A percentile compares a stretch with the other conserved stretches of the same genome.
These are phyloP conservation scores for Heteromormyrus szaboi DNA, from an alignment of 2,797 vertebrate species.

Conservation along the genomic window DNA sequence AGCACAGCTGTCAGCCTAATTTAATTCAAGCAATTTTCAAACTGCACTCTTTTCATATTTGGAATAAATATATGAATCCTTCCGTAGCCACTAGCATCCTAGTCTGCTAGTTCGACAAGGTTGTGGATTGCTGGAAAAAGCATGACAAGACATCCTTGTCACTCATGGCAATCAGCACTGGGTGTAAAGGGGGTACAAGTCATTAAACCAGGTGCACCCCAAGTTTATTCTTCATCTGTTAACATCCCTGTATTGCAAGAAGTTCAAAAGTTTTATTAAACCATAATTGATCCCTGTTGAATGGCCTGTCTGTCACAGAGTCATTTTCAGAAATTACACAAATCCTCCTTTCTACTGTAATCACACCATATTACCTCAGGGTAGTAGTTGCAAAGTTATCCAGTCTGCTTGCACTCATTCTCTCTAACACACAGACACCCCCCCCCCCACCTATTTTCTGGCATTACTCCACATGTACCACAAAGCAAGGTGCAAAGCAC, in stretches of 20 bases:
- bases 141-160: not conserved
- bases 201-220: not conserved
- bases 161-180: not conserved
- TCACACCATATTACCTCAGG: not conserved
- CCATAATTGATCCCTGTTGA: not conserved
- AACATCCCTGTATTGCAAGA: not conserved
- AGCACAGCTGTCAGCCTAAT: not conserved
- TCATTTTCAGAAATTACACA: not conserved
- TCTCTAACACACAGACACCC: slow-evolving; percentile 15
- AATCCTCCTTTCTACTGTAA: not conserved
- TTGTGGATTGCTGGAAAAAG: not conserved
- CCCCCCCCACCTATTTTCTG: not conserved
- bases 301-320: not conserved
- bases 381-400: not conserved
- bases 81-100: not conserved
- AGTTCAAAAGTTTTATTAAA: not conserved
- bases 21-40: not conserved
- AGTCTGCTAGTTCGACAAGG: not conserved
- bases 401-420: not conserved
- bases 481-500: slow-evolving; percentile 22
- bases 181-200: not conserved
- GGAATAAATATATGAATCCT: not conserved
- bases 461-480: slow-evolving; percentile 27
- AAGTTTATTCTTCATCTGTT: not conserved
- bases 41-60: not conserved